Conservation (phyloP, 1,140 invertebrate genomes). For the Ruditapes philippinarum region DNA sequence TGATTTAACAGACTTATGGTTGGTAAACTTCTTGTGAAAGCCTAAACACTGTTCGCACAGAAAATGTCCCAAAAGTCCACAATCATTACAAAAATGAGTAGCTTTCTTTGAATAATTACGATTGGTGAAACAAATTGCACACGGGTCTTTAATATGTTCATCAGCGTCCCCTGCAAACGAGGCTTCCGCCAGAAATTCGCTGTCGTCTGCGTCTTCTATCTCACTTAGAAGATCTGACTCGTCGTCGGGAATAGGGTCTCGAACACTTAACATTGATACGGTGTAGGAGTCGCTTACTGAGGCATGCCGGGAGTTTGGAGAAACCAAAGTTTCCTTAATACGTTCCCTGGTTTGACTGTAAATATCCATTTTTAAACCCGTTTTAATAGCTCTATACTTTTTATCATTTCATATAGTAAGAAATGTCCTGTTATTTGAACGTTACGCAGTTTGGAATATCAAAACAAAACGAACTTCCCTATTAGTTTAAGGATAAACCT, state of each 20-base stretch:
- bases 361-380: no score
- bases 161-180: background rate
- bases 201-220: background rate
- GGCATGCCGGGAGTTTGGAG: background rate
- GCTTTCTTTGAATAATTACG: background rate
- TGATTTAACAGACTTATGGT: background rate
- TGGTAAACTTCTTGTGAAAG: background rate
- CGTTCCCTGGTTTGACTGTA: background rate
- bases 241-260: background rate
- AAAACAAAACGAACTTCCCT: no score
- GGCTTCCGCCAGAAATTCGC: background rate
- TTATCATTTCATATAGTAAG: no score
- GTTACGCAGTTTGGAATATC: no score
- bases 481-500: no score
- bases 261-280: background rate
- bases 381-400: no score
- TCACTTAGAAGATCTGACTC: background rate
- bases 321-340: background rate
- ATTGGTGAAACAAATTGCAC: conserved; percentile 5
- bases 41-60: background rate
- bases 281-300: background rate
- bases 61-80: background rate
- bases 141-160: background rate
- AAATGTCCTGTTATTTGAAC: no score
- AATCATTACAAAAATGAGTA: background rate